Base-by-base conservation (phyloP, 2,113 vertebrate genomes). In the Alethe diademata region DNA sequence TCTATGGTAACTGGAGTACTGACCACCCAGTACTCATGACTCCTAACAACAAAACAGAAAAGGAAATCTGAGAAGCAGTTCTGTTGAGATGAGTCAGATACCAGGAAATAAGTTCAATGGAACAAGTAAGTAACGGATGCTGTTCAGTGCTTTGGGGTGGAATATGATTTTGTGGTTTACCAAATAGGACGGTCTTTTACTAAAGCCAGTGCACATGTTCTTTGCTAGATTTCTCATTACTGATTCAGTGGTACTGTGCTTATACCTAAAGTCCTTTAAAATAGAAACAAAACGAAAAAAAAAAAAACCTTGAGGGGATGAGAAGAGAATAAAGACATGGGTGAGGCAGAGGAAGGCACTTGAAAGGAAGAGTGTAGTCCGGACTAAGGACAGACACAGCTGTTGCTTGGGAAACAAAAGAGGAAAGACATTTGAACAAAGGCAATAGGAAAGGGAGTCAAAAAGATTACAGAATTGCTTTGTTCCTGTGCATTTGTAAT, bases 81-180 rank as follows among this genome's bases (percentile, higher is more conserved):
- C 9, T 56, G 9, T 35, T 65, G 75, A 80, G 67, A 93, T 95
- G 96, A 95, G 54, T 87, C 65, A 80, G 54, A 92, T 94, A 96
- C 38, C 90, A 74, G 79, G 24, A 72, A 71, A 72, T n/a, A 75
- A 84, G 67, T 72, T 93, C 45, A 61, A 51, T 80, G 70, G 61
- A 92, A 58, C 79, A 92, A 95, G 97, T 98, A 86, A 97, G 96
- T 96, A 92, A 35, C 17, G 31, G 73, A 75, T 38, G n/a, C 60
- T 71, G 45, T 20, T 82, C 62, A 62, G 35, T 72, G 58, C 25
- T 85, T 58, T 81, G 54, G 18, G 14, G 18, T 76, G 28, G 43
- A 70, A 61, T 43, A 20, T 62, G 24, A 26, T 66, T 93, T 90
- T 50, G 28, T 65, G 40, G 20, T 81, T 82, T 76, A 51, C 24